Conservation (phyloP, 2,797 vertebrate species). For the Chloroceryle inda region DNA sequence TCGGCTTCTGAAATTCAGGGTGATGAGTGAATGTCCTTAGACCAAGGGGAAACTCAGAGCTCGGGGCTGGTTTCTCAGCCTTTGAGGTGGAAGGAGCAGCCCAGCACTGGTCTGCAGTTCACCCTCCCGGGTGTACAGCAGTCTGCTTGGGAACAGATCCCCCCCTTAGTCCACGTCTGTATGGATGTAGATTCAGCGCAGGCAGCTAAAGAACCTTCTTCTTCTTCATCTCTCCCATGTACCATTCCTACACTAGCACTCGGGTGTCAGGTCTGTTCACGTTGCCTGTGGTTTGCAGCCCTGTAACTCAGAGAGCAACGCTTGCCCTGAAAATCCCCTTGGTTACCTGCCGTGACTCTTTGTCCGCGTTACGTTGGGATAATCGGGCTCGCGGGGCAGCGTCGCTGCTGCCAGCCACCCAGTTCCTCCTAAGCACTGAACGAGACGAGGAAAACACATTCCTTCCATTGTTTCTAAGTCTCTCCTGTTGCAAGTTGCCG, state of each 20-base stretch:
- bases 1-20: background rate
- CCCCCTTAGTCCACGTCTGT: fast-evolving
- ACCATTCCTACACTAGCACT: fast-evolving
- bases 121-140: fast-evolving
- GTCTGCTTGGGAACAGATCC: background rate
- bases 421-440: background rate
- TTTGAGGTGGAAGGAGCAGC: background rate
- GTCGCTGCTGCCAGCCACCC: constrained; percentile 20
- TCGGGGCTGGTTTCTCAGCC: background rate
- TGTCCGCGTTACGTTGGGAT: background rate
- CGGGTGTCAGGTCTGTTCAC: background rate
- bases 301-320: background rate
- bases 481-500: constrained; percentile 67
- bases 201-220: background rate
- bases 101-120: background rate
- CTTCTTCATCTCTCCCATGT: background rate
- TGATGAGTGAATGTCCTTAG: background rate
- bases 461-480: constrained; percentile 60
- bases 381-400: background rate
- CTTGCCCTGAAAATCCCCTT: constrained; percentile 5
- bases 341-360: constrained; percentile 52
- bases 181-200: background rate
- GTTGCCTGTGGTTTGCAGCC: background rate
- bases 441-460: constrained; percentile 14
- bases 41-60: background rate